Base-by-base conservation (phyloP, 2,888 invertebrate species). In the Elgonia sp. region DNA sequence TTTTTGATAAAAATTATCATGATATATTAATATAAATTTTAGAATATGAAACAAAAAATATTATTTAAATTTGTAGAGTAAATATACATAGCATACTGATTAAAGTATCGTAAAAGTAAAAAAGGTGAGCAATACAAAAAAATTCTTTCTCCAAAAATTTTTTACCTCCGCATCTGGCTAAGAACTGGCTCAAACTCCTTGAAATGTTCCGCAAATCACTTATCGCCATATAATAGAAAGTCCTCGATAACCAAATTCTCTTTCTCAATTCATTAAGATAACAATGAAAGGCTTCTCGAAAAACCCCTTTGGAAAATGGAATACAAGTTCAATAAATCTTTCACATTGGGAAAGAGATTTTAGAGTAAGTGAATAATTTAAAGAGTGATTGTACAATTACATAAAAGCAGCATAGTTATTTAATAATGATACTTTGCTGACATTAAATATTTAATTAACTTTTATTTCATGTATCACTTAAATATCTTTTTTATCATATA, bases 231-330 rank as follows among this genome's bases (percentile, higher is more conserved):
- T 55, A 81, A 73, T 65, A 81, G 72, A 63, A 81, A 73, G 73
- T 65, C 21, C 9, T 73, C 63, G 81, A 63, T 81, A 81, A 63
- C 63, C 50, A 42, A 73, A 63, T 53, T 72, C 20, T 40, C 37
- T 72, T 70, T 53, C 62, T 62, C 37, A 70, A 60, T 50, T 70
- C 81, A 81, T 72, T 81, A 81, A 81, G 65, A 81, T 73, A 81
- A 81, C 72, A 55, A 37, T 37, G 20, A 73, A 72, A 60, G 55
- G 37, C n/a, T 73, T 60, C 8, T 62, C 20, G 42, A 72, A 60
- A 69, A 63, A 53, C 10, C 50, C 42, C 39, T 50, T 39, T 14
- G 14, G 40, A 70, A 70, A 70, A 70, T 57, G 42, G 37, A 55
- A 21, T 60, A 80, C 50, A 50, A 37, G 50, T 50, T 29, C 29